These are phyloP conservation scores for Parnassius glacialis DNA, from an alignment of 2,888 invertebrate species.

Conservation along the genomic window DNA sequence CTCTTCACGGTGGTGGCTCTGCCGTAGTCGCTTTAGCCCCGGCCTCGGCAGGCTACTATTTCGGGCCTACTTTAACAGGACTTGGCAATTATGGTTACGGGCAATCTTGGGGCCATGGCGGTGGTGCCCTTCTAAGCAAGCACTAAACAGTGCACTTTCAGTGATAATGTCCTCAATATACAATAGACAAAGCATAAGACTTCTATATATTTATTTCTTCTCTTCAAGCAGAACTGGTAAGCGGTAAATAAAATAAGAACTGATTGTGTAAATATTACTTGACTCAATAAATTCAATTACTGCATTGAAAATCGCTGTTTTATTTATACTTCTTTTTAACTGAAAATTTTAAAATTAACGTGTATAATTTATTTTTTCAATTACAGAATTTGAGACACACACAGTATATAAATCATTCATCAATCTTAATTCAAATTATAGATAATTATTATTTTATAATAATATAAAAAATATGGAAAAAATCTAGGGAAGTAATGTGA, in stretches of 20 bases:
- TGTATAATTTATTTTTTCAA: no score
- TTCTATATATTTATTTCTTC: constrained; percentile 66
- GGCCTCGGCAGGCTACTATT: constrained; percentile 21
- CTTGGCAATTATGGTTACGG: constrained; percentile 27
- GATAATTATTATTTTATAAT: no score
- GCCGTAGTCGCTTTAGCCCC: constrained; percentile 34
- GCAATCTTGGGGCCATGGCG: constrained; percentile 32
- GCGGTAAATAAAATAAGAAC: constrained; percentile 59
- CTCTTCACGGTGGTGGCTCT: constrained; percentile 48
- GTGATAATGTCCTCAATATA: constrained; percentile 26
- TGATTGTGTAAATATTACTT: constrained; percentile 46
- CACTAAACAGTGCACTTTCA: constrained; percentile 35
- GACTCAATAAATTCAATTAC: constrained; percentile 31
- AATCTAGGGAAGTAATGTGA: no score
- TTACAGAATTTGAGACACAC: no score
- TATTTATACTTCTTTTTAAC: not conserved
- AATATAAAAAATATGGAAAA: no score
- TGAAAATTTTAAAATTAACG: no score
- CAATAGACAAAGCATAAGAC: constrained; percentile 46
- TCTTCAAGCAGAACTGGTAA: constrained; percentile 61
- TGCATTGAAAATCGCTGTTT: constrained; percentile 26
- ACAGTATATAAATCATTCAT: no score
- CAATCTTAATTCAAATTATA: no score
- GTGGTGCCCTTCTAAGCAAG: constrained; percentile 27
- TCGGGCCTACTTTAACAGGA: constrained; percentile 10